Conservation (phyloP, 2,888 invertebrate species). For the Timema cristinae region DNA sequence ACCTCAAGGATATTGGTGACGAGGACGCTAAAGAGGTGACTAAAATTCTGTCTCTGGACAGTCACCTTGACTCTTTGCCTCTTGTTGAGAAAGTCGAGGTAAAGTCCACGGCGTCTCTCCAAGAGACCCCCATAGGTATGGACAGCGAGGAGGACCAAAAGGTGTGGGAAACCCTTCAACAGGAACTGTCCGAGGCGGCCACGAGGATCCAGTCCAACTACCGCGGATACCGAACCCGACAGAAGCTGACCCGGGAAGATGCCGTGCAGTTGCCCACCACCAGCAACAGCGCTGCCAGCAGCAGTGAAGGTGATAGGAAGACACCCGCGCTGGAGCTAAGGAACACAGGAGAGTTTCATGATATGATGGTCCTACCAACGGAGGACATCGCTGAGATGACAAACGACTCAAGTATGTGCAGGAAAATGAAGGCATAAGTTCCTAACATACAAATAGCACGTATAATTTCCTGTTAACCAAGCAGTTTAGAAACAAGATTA, state of each 20-base stretch:
- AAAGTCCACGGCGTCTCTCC: conserved; percentile 24
- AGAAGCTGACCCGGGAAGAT: conserved; percentile 39
- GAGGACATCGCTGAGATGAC: conserved; percentile 13
- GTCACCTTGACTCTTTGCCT: conserved; percentile 12
- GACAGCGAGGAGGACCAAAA: conserved; percentile 26
- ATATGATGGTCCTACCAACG: conserved; percentile 41
- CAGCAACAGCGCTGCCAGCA: conserved; percentile 20
- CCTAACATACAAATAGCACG: too few species aligned
- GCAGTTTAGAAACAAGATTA: too few species aligned
- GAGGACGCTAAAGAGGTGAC: not conserved
- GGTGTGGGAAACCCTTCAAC: conserved; percentile 32
- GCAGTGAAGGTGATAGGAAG: conserved; percentile 23
- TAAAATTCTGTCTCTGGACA: conserved; percentile 23
- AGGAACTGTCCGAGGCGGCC: conserved; percentile 33
- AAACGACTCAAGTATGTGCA: not conserved
- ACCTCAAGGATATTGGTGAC: not conserved
- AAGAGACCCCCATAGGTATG: not conserved
- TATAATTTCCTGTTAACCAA: too few species aligned
- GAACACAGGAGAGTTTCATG: conserved; percentile 46
- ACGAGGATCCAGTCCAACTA: conserved; percentile 36
- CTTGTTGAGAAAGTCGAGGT: not conserved
- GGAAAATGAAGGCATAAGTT: too few species aligned
- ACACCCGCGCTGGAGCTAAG: conserved; percentile 31
- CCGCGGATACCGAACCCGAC: conserved; percentile 36
- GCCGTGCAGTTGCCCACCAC: conserved; percentile 38